These are phyloP conservation scores for Meloidogyne chitwoodi DNA, from an alignment of 1,140 invertebrate species.

Conservation along the genomic window DNA sequence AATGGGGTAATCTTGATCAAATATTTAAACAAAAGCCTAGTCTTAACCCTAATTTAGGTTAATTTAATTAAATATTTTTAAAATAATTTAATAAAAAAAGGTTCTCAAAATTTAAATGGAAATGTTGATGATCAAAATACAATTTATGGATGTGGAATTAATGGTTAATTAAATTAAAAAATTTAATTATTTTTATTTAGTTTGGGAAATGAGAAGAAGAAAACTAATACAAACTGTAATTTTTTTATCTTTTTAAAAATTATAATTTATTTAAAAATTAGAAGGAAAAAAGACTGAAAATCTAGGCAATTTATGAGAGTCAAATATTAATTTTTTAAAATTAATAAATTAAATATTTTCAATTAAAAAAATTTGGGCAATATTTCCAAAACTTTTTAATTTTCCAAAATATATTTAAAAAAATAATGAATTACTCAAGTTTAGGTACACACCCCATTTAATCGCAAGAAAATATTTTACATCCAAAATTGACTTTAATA, in stretches of 20 bases:
- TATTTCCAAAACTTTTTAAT: no score
- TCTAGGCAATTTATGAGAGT: no score
- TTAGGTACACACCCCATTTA: no score
- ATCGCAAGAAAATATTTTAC: no score
- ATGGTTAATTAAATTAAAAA: background rate
- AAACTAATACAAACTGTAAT: conserved; percentile 30
- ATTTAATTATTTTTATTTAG: background rate
- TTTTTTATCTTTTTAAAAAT: background rate
- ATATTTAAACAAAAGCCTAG: conserved; percentile 1
- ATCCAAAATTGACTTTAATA: no score
- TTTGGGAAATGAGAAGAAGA: conserved; percentile 37
- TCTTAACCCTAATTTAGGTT: conserved; percentile 7
- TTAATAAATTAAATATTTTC: no score
- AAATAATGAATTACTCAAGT: no score
- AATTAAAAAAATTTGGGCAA: no score
- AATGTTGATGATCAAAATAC: background rate
- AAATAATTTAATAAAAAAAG: background rate
- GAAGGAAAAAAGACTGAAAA: no score
- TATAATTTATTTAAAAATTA: no score
- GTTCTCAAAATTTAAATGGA: background rate
- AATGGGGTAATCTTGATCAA: conserved; percentile 79
- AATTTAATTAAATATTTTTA: background rate
- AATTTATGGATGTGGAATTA: background rate
- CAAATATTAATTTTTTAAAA: no score
- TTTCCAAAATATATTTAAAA: no score